Conservation (phyloP, 2,888 invertebrate genomes). For the Drosophila borealis region DNA sequence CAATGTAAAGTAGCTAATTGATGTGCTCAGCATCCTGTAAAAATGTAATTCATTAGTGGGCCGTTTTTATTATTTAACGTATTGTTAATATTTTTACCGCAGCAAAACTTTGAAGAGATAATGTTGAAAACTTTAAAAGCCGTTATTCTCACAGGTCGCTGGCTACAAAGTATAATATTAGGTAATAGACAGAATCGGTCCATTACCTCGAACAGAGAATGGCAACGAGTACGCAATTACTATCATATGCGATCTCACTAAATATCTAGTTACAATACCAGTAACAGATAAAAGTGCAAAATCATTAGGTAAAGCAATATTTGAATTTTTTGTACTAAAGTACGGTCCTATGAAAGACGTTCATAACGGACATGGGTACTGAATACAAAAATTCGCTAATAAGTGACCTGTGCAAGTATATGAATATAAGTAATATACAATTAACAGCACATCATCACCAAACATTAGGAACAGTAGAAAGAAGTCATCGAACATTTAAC, state of each 20-base stretch:
- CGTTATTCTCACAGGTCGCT: conserved; percentile 82
- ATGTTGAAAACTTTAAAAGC: conserved; percentile 78
- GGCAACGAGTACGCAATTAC: neutral
- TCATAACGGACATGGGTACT: too few species aligned
- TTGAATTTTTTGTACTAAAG: neutral
- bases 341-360: neutral
- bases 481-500: too few species aligned
- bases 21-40: conserved; percentile 83
- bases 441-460: too few species aligned
- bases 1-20: conserved; percentile 84
- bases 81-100: conserved; percentile 56
- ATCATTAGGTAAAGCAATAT: neutral
- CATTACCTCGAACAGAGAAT: too few species aligned
- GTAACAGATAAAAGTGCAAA: neutral
- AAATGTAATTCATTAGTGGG: neutral
- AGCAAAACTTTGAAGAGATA: conserved; percentile 83
- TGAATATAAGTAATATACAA: too few species aligned
- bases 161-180: conserved; percentile 83
- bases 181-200: neutral
- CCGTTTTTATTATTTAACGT: neutral
- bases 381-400: too few species aligned
- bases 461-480: too few species aligned
- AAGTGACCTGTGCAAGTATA: too few species aligned
- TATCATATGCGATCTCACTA: neutral
- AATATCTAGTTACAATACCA: neutral